A percentile compares a stretch with the other conserved stretches of the same genome.
Conservation (phyloP, 2,113 vertebrate species). For the Loxodonta africana region DNA sequence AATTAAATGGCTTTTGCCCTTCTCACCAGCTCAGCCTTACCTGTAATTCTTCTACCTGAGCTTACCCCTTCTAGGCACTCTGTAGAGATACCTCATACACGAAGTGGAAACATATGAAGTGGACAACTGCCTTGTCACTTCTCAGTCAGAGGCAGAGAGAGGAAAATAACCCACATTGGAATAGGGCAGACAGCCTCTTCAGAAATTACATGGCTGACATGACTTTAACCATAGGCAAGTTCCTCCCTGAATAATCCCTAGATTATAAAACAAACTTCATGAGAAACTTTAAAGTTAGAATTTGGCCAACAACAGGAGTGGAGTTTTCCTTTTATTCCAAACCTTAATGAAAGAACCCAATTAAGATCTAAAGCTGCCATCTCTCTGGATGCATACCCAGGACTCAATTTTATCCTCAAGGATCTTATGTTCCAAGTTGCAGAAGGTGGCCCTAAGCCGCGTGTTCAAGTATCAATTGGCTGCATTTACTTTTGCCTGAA, state of each 20-base stretch:
- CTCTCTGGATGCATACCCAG: neutral
- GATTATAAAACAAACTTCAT: conserved; percentile 39
- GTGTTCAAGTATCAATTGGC: neutral
- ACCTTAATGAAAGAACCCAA: neutral
- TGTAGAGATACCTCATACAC: neutral
- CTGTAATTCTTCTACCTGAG: neutral
- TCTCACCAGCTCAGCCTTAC: neutral
- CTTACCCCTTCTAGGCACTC: neutral
- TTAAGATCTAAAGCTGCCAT: neutral
- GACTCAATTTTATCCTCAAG: neutral
- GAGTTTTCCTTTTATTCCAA: neutral
- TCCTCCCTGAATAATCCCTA: neutral
- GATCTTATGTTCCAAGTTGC: neutral
- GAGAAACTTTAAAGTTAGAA: neutral
- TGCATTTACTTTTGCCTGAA: neutral
- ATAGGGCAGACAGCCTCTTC: neutral
- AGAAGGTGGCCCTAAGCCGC: neutral
- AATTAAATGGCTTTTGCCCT: neutral
- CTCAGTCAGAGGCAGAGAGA: neutral
- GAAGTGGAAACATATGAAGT: neutral
- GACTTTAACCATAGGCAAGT: neutral
- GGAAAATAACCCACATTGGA: neutral
- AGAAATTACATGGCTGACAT: conserved; percentile 29
- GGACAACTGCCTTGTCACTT: neutral
- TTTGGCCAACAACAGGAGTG: neutral